phyloP scores from a whole-genome alignment of 2,888 invertebrate genomes.

The Creontiades dilutus region DNA sequence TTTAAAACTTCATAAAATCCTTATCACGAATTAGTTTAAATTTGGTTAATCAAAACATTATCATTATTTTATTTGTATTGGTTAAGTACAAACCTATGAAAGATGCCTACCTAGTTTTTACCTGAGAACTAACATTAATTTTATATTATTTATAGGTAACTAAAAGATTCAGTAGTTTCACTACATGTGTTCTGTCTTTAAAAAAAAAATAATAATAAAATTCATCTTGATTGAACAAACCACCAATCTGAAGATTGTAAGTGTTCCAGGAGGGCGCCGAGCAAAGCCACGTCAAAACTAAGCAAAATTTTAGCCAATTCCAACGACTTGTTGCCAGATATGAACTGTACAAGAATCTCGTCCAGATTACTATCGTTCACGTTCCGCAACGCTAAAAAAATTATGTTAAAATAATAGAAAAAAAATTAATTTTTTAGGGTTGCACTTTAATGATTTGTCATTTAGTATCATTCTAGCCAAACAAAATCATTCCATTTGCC shows the following conservation, averaged over 20 bases:
- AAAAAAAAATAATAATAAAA: not conserved
- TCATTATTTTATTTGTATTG: no score
- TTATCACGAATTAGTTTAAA: no score
- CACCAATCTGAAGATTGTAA: constrained; percentile 64
- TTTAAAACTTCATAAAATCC: no score
- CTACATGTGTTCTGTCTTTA: not conserved
- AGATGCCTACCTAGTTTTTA: no score
- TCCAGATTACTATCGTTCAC: constrained; percentile 61
- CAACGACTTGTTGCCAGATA: constrained; percentile 62
- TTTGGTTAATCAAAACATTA: no score
- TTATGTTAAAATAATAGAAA: constrained; percentile 45
- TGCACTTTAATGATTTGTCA: constrained; percentile 12
- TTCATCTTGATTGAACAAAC: constrained; percentile 31
- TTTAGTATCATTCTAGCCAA: constrained; percentile 16
- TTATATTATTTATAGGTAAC: no score
- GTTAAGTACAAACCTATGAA: no score
- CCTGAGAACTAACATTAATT: no score
- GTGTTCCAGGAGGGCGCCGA: constrained; percentile 66
- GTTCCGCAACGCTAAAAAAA: constrained; percentile 68
- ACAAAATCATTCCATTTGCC: constrained; percentile 9
- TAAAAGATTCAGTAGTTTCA: not conserved
- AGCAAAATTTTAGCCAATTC: constrained; percentile 67
- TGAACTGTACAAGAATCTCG: constrained; percentile 69
- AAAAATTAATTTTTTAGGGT: not conserved
- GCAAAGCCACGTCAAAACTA: constrained; percentile 70